Evolutionary conservation across 2,888 invertebrate species (phyloP).

Genomic region (Didymodactylos carnosus): DNA sequence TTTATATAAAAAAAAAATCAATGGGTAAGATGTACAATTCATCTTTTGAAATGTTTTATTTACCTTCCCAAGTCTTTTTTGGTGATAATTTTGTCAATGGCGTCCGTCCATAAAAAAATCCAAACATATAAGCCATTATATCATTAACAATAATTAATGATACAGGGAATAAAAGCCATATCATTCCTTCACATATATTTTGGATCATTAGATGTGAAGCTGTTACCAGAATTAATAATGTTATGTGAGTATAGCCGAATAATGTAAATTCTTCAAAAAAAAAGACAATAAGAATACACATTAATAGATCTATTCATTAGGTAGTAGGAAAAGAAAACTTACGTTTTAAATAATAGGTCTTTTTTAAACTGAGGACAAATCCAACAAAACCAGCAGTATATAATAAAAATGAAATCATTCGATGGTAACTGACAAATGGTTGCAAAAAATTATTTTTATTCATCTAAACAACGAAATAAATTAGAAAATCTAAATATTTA

Average conservation of each 20-base stretch:
- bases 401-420: slow-evolving; percentile 86
- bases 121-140: slow-evolving; percentile 98
- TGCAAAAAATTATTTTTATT: slow-evolving; percentile 45
- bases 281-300: too few species aligned
- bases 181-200: slow-evolving; percentile 97
- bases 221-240: slow-evolving; percentile 83
- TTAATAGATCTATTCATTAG: neutral
- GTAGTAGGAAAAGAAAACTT: slow-evolving; percentile 38
- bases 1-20: too few species aligned
- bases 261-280: slow-evolving; percentile 7
- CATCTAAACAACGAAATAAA: too few species aligned
- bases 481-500: neutral
- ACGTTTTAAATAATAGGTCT: slow-evolving; percentile 75
- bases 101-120: slow-evolving; percentile 97
- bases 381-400: slow-evolving; percentile 92
- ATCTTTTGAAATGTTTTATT: too few species aligned
- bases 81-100: slow-evolving; percentile 94
- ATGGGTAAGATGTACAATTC: too few species aligned
- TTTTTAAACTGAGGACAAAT: slow-evolving; percentile 90
- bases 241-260: slow-evolving; percentile 99
- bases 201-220: slow-evolving; percentile 97
- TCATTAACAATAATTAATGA: slow-evolving; percentile 99
- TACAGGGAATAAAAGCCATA: slow-evolving; percentile 52
- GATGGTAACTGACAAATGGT: slow-evolving; percentile 80
- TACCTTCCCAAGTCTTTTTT: slow-evolving; percentile 99